Evolutionary conservation across 2,113 vertebrate species (phyloP), one percentile per base, ranked within the genome.

Genomic region (Ovis canadensis): DNA sequence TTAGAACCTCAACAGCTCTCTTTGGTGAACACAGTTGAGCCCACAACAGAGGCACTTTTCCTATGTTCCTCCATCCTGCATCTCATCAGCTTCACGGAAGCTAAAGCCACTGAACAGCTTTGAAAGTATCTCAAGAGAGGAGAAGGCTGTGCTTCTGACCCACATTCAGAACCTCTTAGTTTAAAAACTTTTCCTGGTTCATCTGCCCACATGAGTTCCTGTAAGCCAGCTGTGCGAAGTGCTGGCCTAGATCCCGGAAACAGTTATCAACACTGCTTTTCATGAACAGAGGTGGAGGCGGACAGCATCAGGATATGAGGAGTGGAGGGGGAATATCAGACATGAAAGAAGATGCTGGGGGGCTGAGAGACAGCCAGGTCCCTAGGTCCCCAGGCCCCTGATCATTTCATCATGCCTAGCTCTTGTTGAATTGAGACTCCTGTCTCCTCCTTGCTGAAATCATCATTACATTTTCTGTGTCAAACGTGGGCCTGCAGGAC

Each of bases 131-230:
- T 27, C 8, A 12, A 48, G 54, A 43, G 78, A 86, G 29, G 43
- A 62, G 40, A 43, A 59, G 43, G 40, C 31, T 60, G 23, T 88
- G 33, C 36, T 48, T 92, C 52, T 82, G 89, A 93, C 54, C 48
- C 86, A 86, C 10, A 60, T 82, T 57, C 54, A 82, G 57, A 88
- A 27, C 27, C 33, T 96, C 52, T 45, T 45, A 40, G 54, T 64
- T 93, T 64, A 48, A 77, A 94, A 94, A 87, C 29, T 84, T 90
- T 78, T 84, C 88, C 80, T 93, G 21, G 33, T 31, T 97, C 45
- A 48, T 88, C 71, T 77, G 36, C 45, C 62, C 27, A 16, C 60
- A n/a, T 82, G 21, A 96, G 19, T 19, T 48, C 43, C 55, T n/a
- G 29, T 5, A 31, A 96, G 80, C 55, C 87, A 96, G 84, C 80